Conservation (phyloP, 2,888 invertebrate species). For the Lapara coniferarum region DNA sequence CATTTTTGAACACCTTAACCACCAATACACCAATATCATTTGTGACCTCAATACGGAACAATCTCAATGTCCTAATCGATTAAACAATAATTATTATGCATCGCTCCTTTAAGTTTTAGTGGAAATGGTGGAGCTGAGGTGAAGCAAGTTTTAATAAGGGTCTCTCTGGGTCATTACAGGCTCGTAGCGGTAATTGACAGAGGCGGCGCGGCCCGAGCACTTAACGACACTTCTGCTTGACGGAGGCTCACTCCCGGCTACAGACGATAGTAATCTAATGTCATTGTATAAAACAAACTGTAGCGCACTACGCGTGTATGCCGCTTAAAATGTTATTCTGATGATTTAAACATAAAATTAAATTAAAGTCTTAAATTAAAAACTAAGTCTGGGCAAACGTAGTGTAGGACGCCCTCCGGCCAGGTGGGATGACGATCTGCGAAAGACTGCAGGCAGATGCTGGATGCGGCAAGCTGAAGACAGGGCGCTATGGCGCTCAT, state of each 20-base stretch:
- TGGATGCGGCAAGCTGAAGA: too few species aligned
- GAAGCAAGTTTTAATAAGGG: slow-evolving; percentile 78
- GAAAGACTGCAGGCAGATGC: too few species aligned
- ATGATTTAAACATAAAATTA: neutral
- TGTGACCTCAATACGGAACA: neutral
- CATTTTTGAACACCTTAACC: too few species aligned
- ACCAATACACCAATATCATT: too few species aligned
- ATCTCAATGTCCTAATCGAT: slow-evolving; percentile 50
- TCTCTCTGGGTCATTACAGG: slow-evolving; percentile 73
- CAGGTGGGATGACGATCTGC: too few species aligned
- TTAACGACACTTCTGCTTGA: slow-evolving; percentile 69
- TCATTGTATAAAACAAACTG: slow-evolving; percentile 40
- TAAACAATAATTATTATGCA: slow-evolving; percentile 61
- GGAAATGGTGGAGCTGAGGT: slow-evolving; percentile 61
- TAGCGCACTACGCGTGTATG: neutral
- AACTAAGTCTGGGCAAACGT: too few species aligned
- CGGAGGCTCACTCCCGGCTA: slow-evolving; percentile 53
- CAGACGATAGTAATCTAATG: slow-evolving; percentile 55
- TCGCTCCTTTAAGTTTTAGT: slow-evolving; percentile 73
- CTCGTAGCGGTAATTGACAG: slow-evolving; percentile 72
- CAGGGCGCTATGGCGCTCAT: too few species aligned
- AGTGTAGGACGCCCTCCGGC: too few species aligned
- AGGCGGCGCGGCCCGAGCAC: slow-evolving; percentile 60
- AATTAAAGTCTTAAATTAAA: too few species aligned
- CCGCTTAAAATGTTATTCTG: neutral